phyloP scores from a whole-genome alignment of 2,888 invertebrate genomes.

The Metellina segmentata region DNA sequence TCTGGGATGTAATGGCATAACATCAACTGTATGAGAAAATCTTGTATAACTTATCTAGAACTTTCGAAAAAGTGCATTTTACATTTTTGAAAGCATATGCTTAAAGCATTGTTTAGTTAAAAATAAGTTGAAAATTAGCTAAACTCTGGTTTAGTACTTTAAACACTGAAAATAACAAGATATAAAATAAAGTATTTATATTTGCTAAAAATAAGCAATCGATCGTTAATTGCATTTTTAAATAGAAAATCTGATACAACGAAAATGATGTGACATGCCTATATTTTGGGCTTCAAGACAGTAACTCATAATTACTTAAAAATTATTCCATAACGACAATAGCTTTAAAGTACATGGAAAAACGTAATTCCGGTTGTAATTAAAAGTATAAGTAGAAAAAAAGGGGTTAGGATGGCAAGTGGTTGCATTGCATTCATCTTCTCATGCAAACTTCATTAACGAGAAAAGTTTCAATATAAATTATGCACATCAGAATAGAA shows the following conservation, averaged over 20 bases:
- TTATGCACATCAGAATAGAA: neutral
- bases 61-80: no score
- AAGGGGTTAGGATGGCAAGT: neutral
- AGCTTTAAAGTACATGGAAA: constrained; percentile 11
- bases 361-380: neutral
- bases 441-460: neutral
- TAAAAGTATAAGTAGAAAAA: neutral
- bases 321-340: neutral
- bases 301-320: neutral
- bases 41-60: no score
- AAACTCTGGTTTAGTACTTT: no score
- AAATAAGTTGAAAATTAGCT: no score
- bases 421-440: neutral
- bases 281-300: neutral
- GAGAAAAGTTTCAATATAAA: neutral
- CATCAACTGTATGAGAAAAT: no score
- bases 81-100: no score
- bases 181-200: no score
- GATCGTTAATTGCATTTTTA: neutral
- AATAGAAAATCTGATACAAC: neutral
- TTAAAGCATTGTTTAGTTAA: no score
- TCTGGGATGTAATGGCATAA: no score
- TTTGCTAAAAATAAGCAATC: no score
- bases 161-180: no score
- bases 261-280: constrained; percentile 29